These are phyloP conservation scores for Babyrousa celebensis DNA, from an alignment of 2,797 vertebrate genomes.

Conservation along the genomic window DNA sequence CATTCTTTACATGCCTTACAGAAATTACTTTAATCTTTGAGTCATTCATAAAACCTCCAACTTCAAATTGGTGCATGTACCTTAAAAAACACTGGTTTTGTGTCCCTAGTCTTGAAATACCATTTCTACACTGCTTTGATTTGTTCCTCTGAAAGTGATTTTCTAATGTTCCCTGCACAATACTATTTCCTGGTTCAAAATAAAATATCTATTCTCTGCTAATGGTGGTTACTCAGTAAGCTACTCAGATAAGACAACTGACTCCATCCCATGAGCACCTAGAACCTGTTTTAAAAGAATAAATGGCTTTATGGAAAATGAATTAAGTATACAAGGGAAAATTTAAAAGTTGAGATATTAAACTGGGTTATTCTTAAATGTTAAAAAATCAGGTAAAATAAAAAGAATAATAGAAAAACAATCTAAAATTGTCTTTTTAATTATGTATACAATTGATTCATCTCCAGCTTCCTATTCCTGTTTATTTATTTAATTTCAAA, in stretches of 20 bases:
- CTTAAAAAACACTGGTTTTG: neutral
- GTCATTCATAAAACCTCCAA: neutral
- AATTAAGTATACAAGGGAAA: neutral
- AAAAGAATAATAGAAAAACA: neutral
- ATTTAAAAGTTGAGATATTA: neutral
- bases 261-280: neutral
- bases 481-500: constrained; percentile 35
- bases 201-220: neutral
- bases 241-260: neutral
- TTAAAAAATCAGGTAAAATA: neutral
- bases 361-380: neutral
- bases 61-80: neutral
- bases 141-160: neutral
- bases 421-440: neutral
- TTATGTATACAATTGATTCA: neutral
- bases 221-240: neutral
- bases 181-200: neutral
- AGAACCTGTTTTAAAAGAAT: neutral
- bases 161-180: neutral
- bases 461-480: neutral
- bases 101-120: neutral
- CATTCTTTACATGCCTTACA: neutral
- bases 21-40: constrained; percentile 9
- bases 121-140: neutral
- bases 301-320: neutral